These are phyloP conservation scores for Xestia c-nigrum DNA, from an alignment of 2,888 invertebrate species.

Conservation along the genomic window DNA sequence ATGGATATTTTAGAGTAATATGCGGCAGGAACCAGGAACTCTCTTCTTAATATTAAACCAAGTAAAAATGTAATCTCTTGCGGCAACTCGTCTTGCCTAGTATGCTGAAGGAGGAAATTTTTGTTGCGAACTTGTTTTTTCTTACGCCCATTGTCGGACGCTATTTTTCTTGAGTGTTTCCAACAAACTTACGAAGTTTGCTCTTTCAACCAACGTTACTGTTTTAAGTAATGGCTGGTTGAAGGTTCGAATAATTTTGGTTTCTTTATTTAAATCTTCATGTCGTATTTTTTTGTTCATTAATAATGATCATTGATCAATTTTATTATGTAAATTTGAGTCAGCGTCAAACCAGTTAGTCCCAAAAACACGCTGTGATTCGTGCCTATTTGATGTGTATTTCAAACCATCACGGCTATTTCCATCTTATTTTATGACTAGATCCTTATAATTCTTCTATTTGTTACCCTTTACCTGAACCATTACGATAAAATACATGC, in stretches of 20 bases:
- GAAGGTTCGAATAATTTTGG: constrained; percentile 17
- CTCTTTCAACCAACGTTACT: constrained; percentile 36
- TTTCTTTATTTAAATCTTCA: constrained; percentile 14
- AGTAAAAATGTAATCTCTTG: constrained; percentile 62
- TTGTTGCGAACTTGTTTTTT: constrained; percentile 51
- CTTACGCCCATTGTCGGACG: constrained; percentile 37
- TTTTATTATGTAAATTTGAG: not conserved
- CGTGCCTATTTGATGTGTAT: not conserved
- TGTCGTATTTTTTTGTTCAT: not conserved
- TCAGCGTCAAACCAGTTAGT: not conserved
- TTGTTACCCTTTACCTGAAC: constrained; percentile 19
- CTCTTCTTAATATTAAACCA: constrained; percentile 52
- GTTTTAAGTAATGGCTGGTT: constrained; percentile 37
- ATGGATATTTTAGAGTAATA: constrained; percentile 45
- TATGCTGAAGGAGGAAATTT: constrained; percentile 32
- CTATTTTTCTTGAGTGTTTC: constrained; percentile 56
- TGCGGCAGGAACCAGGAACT: constrained; percentile 45
- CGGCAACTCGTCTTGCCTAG: constrained; percentile 28
- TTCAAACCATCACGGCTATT: not conserved
- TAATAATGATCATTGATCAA: not conserved
- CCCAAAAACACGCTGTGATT: not conserved
- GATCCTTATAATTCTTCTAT: not conserved
- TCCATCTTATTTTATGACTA: not conserved
- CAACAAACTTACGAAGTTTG: constrained; percentile 46
- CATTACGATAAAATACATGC: constrained; percentile 40